Percentiles rank a stretch among this genome's conserved stretches.
phyloP scores from a whole-genome alignment of 2,113 vertebrate species.

The Megatriorchis doriae region DNA sequence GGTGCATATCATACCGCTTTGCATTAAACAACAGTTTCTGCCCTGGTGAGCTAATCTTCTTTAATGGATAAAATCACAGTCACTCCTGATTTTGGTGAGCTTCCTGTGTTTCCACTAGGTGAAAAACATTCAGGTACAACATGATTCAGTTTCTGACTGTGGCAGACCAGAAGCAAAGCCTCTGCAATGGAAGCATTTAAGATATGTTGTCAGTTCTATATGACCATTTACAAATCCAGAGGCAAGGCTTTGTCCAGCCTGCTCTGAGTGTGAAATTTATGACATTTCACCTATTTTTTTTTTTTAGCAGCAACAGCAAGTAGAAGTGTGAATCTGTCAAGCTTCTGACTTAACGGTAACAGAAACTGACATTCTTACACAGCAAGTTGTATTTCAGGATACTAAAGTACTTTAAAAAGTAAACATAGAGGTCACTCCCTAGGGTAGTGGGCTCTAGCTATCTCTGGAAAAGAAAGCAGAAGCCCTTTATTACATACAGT shows the following conservation, averaged over 20 bases:
- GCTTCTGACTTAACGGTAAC: neutral
- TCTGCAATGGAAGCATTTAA: neutral
- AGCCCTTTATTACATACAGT: neutral
- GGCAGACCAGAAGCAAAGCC: neutral
- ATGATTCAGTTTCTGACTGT: neutral
- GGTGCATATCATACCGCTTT: neutral
- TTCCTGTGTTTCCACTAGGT: neutral
- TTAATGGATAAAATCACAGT: neutral
- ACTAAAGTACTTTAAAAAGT: slow-evolving; percentile 9
- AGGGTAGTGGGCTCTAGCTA: neutral
- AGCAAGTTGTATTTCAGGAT: neutral
- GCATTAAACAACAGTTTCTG: neutral
- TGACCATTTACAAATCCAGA: neutral
- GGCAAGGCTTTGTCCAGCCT: neutral
- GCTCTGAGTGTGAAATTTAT: neutral
- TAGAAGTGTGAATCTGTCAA: neutral
- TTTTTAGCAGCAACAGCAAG: neutral
- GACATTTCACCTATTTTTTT: neutral
- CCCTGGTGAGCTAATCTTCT: neutral
- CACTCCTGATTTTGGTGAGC: neutral
- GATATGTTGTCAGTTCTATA: neutral
- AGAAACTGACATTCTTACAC: neutral
- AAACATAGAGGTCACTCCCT: neutral
- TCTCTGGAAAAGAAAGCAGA: neutral
- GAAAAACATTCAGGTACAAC: neutral